These are phyloP conservation scores for Electrona antarctica DNA, from an alignment of 2,113 vertebrate genomes.

Conservation along the genomic window DNA sequence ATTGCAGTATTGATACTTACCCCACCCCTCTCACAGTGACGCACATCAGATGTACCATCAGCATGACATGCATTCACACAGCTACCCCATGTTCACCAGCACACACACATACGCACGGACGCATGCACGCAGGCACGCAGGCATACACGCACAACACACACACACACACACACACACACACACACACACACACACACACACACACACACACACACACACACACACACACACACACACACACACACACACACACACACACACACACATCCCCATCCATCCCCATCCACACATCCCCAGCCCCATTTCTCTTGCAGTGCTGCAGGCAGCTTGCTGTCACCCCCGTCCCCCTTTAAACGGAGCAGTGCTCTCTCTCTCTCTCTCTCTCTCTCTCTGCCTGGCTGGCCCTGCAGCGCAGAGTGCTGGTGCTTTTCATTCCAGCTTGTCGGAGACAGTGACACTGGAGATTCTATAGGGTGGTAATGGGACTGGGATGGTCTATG, in stretches of 20 bases:
- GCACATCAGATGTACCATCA: not conserved
- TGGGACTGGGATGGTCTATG: constrained; percentile 47
- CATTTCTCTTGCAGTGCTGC: constrained; percentile 35
- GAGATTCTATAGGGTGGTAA: constrained; percentile 46
- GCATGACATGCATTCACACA: not conserved
- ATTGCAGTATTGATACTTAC: too few relatives aligned
- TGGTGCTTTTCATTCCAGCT: constrained; percentile 47
- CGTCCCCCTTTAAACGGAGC: constrained; percentile 10
- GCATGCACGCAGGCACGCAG: constrained; percentile 15
- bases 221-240: constrained; percentile 21
- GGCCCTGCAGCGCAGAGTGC: constrained; percentile 36
- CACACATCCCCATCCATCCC: too few relatives aligned
- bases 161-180: too few relatives aligned
- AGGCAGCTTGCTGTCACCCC: constrained; percentile 43
- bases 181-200: not conserved
- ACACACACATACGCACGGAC: not conserved
- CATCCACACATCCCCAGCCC: constrained; percentile 46
- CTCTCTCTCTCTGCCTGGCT: constrained; percentile 13
- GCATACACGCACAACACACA: not conserved
- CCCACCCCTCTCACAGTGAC: not conserved
- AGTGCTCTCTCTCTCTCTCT: not conserved
- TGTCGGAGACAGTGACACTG: constrained; percentile 53
- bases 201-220: constrained; percentile 12
- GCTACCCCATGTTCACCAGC: not conserved
- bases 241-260: constrained; percentile 2